Evolutionary conservation across 2,888 invertebrate genomes (phyloP), one percentile per base, ranked within the genome.

Genomic region (Drosophila stalkeri): DNA sequence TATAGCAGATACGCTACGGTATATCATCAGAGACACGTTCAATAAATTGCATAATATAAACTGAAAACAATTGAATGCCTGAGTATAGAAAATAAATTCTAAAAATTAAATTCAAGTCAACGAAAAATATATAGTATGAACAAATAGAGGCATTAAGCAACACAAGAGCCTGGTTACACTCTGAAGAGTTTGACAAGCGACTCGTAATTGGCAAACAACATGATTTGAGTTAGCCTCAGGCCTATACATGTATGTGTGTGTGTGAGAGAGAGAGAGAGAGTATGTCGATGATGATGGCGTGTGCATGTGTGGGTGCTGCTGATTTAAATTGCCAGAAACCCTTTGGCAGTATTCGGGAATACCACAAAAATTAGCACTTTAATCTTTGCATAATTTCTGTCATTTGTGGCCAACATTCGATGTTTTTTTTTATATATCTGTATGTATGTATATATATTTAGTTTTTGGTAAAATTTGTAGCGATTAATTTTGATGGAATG

Each of bases 341-440:
- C 82, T 85, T 85, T 85, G 80, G 82, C 77, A 62, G 68, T 56
- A 75, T 67, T 67, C 14, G 56, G 56, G 43, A 67, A 56, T 51
- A 63, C 49, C 64, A 47, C 67, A 54, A 60, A 73, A 85, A 80
- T 85, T 75, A 63, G 62, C 82, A 80, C 78, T 89, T 80, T 81
- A 89, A 89, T 86, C 78, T 79, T 69, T 78, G 77, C 79, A 79
- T 78, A 86, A 81, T 86, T 88, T 72, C 70, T 79, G 86, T 81
- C 86, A 88, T 82, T 89, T 85, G 72, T 64, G 75, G 75, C 72
- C 72, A 76, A 47, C 44, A 75, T 77, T 49, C 16, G n/a, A 16
- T 27, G 16, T 5, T 18, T 66, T 69, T 69, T 33, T 44, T 4
- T 67, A 56, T 67, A 56, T 27, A 0, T 27, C 3, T 27, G 27